These are phyloP conservation scores for Leptothorax acervorum DNA, from an alignment of 2,888 invertebrate species.

Conservation along the genomic window DNA sequence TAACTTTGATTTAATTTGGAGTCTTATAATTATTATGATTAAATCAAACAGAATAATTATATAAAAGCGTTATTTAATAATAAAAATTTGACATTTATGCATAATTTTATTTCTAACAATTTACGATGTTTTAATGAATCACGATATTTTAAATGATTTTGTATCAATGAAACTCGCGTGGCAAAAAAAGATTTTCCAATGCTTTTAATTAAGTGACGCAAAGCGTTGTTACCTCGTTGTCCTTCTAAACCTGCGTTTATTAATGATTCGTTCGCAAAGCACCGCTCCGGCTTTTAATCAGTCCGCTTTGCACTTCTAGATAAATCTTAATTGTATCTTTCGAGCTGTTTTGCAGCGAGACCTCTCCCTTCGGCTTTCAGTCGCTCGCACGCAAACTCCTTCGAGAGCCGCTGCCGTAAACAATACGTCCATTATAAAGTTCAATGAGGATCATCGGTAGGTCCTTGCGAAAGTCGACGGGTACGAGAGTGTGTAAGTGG, in stretches of 20 bases:
- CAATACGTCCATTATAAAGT: slow-evolving; percentile 63
- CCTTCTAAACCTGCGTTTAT: slow-evolving; percentile 63
- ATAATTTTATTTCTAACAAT: not conserved
- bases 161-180: not conserved
- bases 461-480: slow-evolving; percentile 24
- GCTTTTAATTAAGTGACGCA: slow-evolving; percentile 46
- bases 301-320: slow-evolving; percentile 64
- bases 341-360: slow-evolving; percentile 62
- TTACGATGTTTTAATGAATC: no score
- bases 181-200: slow-evolving; percentile 13
- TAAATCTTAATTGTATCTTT: slow-evolving; percentile 76
- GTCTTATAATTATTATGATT: not conserved
- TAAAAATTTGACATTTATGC: not conserved
- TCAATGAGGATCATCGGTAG: slow-evolving; percentile 57
- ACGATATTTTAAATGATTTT: slow-evolving; percentile 1
- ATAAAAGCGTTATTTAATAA: not conserved
- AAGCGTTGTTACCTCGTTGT: slow-evolving; percentile 43
- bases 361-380: slow-evolving; percentile 46
- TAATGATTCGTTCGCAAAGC: slow-evolving; percentile 66
- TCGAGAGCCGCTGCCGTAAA: slow-evolving; percentile 55
- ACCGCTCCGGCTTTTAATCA: slow-evolving; percentile 70
- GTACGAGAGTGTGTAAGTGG: slow-evolving; percentile 5
- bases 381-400: slow-evolving; percentile 48
- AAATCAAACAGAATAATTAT: not conserved
- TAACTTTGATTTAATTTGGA: not conserved